A percentile compares a stretch with the other conserved stretches of the same genome.
Conservation (phyloP, 2,113 vertebrate species). For the Phaethornis superciliosus region DNA sequence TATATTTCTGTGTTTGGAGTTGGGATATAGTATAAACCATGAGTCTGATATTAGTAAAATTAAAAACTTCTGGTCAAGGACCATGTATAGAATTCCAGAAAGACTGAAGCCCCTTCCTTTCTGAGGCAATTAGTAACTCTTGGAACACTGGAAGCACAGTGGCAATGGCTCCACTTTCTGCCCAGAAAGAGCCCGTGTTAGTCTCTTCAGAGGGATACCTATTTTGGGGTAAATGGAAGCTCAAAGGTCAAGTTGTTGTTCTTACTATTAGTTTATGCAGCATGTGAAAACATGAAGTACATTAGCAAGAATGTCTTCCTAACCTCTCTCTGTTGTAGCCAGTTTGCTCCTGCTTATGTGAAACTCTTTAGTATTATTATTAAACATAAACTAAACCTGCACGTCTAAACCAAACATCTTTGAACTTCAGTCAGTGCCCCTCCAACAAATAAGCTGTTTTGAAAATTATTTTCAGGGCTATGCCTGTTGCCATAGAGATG, state of each 20-base stretch:
- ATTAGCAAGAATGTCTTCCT: background rate
- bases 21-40: background rate
- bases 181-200: background rate
- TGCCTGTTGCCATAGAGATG: constrained; percentile 91
- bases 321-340: constrained; percentile 57
- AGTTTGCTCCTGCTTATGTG: constrained; percentile 67
- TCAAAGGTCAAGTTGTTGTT: background rate
- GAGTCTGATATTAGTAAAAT: background rate
- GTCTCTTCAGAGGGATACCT: background rate
- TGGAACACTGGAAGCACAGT: background rate
- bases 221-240: background rate
- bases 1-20: background rate
- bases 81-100: background rate
- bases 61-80: background rate
- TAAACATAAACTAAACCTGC: constrained; percentile 82
- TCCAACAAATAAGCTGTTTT: constrained; percentile 86
- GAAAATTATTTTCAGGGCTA: constrained; percentile 87
- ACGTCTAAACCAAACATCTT: constrained; percentile 83
- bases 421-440: constrained; percentile 76
- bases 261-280: background rate
- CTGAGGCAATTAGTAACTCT: background rate
- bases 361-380: constrained; percentile 81
- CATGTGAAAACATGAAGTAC: background rate
- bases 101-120: background rate
- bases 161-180: background rate